Evolutionary conservation across 1,140 invertebrate genomes (phyloP), one percentile per base, ranked within the genome.

Genomic region (Lerema accius): DNA sequence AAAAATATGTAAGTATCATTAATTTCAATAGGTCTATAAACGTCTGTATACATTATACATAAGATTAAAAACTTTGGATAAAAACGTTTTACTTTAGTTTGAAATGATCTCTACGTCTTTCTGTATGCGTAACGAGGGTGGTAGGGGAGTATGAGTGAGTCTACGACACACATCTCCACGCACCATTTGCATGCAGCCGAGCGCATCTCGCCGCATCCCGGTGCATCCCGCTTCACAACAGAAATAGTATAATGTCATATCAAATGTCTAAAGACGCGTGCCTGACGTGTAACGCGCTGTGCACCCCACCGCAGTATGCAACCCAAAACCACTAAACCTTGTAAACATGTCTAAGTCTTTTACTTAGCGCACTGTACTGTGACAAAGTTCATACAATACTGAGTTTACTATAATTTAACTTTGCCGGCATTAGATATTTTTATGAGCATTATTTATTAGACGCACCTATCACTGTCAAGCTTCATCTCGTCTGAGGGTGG

Each of bases 211-310:
- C 58, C 71, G 78, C 78, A 75, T 76, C 78, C 69, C 80, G 62
- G 56, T 60, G 67, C 66, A 65, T 68, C 71, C 66, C 71, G 65
- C 61, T 65, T 63, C 59, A 62, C 70, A 73, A 86, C 84, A 85
- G 73, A 86, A 89, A 87, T 87, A 90, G 82, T 87, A 83, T 85
- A 83, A 85, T 83, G 81, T 86, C 84, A 90, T 90, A 89, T 89
- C 82, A 78, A 76, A 86, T 88, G 71, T 81, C 85, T 73, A 58
- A 61, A 73, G 72, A 78, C 79, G 76, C 82, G 77, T 80, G 81
- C 73, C 76, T 45, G 53, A 45, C 19, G 53, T 62, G 72, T 70
- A 67, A 76, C 65, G 53, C 37, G 28, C 53, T 56, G 37, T 45
- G 48, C 62, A 45, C 48, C 53, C 39, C 51, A 56, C 51, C 51